phyloP scores from a whole-genome alignment of 2,888 invertebrate genomes.

The Drosophila incognita region DNA sequence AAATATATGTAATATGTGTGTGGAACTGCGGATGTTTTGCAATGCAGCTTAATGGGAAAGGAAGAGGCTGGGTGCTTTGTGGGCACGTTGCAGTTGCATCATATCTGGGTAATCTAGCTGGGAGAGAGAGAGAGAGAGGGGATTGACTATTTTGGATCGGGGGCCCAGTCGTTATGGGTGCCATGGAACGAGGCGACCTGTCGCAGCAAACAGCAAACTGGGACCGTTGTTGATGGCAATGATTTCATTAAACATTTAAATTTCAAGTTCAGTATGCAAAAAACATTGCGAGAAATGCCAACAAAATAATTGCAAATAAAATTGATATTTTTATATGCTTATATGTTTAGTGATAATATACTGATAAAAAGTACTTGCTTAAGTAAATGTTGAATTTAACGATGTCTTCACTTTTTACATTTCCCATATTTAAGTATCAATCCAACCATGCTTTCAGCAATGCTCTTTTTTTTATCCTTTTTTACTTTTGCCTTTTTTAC shows the following conservation, averaged over 20 bases:
- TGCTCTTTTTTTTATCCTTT: not conserved
- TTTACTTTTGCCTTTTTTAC: not conserved
- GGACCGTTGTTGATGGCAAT: constrained; percentile 55
- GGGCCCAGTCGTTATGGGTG: constrained; percentile 4
- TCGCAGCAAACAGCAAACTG: constrained; percentile 27
- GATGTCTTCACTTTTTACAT: not conserved
- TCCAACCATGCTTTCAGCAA: not conserved
- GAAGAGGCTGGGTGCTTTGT: not conserved
- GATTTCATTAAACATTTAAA: constrained; percentile 79
- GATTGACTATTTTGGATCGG: constrained; percentile 26
- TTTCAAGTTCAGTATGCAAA: constrained; percentile 67
- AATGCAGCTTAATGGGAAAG: not conserved
- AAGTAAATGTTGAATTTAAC: not conserved
- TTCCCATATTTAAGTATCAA: not conserved
- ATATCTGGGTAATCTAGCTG: constrained; percentile 26
- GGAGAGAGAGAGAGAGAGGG: not conserved
- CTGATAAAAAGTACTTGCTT: not conserved
- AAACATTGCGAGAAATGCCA: constrained; percentile 5
- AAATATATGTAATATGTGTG: not conserved
- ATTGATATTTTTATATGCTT: not conserved
- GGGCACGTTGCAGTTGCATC: constrained; percentile 40
- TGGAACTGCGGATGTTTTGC: constrained; percentile 25
- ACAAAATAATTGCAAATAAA: not conserved
- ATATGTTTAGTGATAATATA: not conserved
- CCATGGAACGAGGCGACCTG: constrained; percentile 13